Evolutionary conservation across 2,888 invertebrate genomes (phyloP).

Genomic region (Tuta absoluta): DNA sequence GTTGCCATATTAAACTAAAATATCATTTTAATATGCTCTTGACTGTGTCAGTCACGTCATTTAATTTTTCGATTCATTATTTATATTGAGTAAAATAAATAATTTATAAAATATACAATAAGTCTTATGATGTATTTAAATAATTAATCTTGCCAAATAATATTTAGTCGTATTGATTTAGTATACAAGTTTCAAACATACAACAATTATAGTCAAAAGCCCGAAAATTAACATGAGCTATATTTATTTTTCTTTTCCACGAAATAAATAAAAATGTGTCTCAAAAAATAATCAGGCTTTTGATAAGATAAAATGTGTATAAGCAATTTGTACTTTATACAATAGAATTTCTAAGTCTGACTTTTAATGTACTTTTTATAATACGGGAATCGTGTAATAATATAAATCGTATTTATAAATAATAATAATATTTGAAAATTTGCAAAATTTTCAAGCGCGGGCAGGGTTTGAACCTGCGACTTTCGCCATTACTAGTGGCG

Average conservation of each 20-base stretch:
- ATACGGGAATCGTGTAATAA: conserved; percentile 18
- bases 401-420: not conserved
- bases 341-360: conserved; percentile 21
- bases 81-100: not conserved
- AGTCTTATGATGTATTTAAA: conserved; percentile 25
- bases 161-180: conserved; percentile 23
- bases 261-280: no score
- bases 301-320: not conserved
- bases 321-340: not conserved
- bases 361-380: conserved; percentile 6
- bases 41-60: no score
- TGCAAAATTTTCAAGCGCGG: no score
- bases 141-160: conserved; percentile 40
- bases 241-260: no score
- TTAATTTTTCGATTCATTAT: not conserved
- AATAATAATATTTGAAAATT: not conserved
- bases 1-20: not conserved
- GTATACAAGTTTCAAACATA: no score
- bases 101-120: not conserved
- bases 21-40: not conserved
- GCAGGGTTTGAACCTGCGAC: no score
- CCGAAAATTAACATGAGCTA: no score
- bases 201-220: no score
- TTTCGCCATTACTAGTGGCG: no score
- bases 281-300: not conserved